These are phyloP conservation scores for Pampus argenteus DNA, from an alignment of 2,797 vertebrate genomes.

Conservation along the genomic window DNA sequence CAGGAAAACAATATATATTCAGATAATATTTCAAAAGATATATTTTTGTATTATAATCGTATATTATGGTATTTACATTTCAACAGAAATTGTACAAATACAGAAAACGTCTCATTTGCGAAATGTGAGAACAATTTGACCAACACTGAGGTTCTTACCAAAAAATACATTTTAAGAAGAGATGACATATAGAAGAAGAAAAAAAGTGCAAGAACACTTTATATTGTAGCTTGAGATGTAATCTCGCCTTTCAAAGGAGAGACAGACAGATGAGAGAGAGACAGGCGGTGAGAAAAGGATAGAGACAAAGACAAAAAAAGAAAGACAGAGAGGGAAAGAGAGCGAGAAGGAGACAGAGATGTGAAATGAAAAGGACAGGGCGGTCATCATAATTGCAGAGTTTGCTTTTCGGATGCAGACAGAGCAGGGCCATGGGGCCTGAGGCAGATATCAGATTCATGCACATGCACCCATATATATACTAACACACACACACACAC, in stretches of 20 bases:
- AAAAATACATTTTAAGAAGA: neutral
- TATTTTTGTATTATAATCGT: neutral
- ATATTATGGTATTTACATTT: neutral
- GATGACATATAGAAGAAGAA: neutral
- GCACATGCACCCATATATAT: constrained; percentile 70
- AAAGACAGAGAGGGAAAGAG: constrained; percentile 26
- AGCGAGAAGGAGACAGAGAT: constrained; percentile 67
- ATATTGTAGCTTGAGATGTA: neutral
- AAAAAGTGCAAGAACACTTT: constrained; percentile 15
- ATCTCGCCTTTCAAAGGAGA: constrained; percentile 43
- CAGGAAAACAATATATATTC: too few species aligned
- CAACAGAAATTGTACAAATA: neutral
- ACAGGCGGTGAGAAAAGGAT: constrained; percentile 22
- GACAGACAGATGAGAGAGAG: constrained; percentile 18
- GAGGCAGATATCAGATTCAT: constrained; percentile 79
- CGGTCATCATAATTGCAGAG: constrained; percentile 85
- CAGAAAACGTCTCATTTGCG: neutral
- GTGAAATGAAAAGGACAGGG: constrained; percentile 83
- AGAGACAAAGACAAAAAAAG: constrained; percentile 25
- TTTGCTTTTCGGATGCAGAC: constrained; percentile 84
- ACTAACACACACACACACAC: constrained; percentile 58
- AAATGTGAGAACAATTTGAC: neutral
- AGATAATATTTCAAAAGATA: too few species aligned
- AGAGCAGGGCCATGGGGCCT: constrained; percentile 81
- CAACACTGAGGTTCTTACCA: neutral